Percentiles rank a stretch among this genome's conserved stretches.
Evolutionary conservation across 2,888 invertebrate genomes (phyloP).

Genomic region (Melanostoma mellinum): DNA sequence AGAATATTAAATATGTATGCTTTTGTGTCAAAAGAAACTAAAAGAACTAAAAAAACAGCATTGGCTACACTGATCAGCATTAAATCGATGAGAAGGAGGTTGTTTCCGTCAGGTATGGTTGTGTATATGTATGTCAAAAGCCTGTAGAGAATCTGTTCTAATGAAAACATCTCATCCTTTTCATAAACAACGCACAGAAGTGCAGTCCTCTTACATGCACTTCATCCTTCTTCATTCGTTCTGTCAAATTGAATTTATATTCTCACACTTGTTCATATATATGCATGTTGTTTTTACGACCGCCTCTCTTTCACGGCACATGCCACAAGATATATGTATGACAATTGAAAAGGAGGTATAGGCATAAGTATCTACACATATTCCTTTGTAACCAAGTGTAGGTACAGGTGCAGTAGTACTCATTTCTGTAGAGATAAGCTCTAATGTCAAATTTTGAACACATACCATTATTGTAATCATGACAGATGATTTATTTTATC

Average conservation of each 20-base stretch:
- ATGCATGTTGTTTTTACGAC: conserved; percentile 1
- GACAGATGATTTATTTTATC: conserved; percentile 62
- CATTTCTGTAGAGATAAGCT: conserved; percentile 58
- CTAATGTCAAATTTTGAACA: conserved; percentile 64
- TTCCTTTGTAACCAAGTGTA: neutral
- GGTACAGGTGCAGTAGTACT: conserved; percentile 31
- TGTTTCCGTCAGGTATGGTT: neutral
- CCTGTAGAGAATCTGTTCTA: conserved; percentile 65
- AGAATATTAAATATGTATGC: too few relatives aligned
- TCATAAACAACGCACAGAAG: conserved; percentile 40
- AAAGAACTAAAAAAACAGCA: neutral
- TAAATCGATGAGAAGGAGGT: neutral
- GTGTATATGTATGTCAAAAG: conserved; percentile 64
- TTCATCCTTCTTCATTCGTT: conserved; percentile 2
- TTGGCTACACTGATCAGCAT: conserved; percentile 34
- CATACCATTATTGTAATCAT: conserved; percentile 61
- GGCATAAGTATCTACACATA: neutral
- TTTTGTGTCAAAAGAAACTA: neutral
- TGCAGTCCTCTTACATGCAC: conserved; percentile 20
- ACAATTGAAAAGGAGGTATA: conserved; percentile 28
- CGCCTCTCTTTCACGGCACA: neutral
- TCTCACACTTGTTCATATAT: conserved; percentile 13
- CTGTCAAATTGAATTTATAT: conserved; percentile 65
- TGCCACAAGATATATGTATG: conserved; percentile 6
- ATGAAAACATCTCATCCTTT: conserved; percentile 71